Base-by-base conservation (phyloP, 2,113 vertebrate genomes). In the Helogale parvula region DNA sequence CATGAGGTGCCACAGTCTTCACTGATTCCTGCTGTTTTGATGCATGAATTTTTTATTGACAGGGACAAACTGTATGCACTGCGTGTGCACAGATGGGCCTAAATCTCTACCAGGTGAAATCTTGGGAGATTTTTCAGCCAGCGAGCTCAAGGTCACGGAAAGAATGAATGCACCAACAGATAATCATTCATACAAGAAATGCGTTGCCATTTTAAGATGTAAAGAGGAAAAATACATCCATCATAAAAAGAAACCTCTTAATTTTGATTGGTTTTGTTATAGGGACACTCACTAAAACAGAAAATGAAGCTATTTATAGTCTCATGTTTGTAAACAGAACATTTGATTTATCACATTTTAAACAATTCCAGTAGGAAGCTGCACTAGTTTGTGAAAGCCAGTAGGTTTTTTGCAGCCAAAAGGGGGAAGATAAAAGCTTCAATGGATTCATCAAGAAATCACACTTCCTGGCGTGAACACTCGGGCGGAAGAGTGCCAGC, bases 391-490 rank as follows among this genome's bases (percentile, higher is more conserved):
- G 15, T 96, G 68, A 65, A 80, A 97, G 41, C 89, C 92, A 80
- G 86, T 79, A 88, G 71, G 65, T 84, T 88, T 90, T 93, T 94
- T 97, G 9, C 45, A 96, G 77, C 95, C 87, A 96, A 81, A 88
- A 87, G 52, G 29, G 63, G 60, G 16, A 19, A 47, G 63, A 35
- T n/a, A 12, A 47, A 77, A 33, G 14, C 38, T 80, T 95, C 71
- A 92, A 50, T 97, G 83, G 69, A 96, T 93, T 96, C 87, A 92
- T 96, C 93, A 96, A 95, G 74, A 97, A 98, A 87, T 96, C 93
- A 38, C 96, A 90, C 87, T 97, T 97, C 80, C 92, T 92, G 92
- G 93, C 25, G 0, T 71, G 96, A 85, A 87, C 31, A n/a, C 87
- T 91, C 11, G 0, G 77, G 72, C 31, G 10, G 72, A 92, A 89